Evolutionary conservation across 1,140 invertebrate species (phyloP).

Genomic region (Brachionus calyciflorus): DNA sequence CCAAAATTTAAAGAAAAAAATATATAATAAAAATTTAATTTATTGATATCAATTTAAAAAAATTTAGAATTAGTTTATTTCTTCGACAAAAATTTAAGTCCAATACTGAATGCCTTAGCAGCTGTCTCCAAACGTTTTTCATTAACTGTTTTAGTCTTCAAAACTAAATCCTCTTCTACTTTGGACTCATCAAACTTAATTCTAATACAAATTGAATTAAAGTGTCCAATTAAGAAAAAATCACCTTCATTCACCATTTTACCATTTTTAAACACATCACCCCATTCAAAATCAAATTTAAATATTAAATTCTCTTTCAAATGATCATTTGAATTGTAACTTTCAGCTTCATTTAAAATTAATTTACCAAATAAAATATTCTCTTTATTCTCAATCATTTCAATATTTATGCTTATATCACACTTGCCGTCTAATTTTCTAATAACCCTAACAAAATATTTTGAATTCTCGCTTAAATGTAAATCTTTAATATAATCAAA

Average conservation of each 20-base stretch:
- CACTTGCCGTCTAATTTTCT: background rate
- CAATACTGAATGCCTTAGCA: background rate
- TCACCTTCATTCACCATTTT: background rate
- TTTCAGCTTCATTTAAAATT: background rate
- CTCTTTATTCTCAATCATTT: background rate
- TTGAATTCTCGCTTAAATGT: background rate
- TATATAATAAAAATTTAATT: too few species aligned
- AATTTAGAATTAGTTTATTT: background rate
- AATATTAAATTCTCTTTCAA: conserved; percentile 1
- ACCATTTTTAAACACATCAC: background rate
- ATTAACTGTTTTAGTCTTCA: background rate
- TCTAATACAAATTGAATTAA: background rate
- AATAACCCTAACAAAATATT: background rate
- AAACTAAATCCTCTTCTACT: background rate
- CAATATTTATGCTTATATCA: background rate
- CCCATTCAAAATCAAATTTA: background rate
- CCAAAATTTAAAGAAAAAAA: too few species aligned
- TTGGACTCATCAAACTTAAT: background rate
- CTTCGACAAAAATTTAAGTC: background rate
- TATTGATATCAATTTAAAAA: too few species aligned
- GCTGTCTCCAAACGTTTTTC: background rate
- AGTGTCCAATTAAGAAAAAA: background rate
- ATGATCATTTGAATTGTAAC: background rate
- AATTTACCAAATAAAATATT: conserved; percentile 10
- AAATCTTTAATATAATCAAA: background rate